Evolutionary conservation across 2,113 vertebrate genomes (phyloP).

Genomic region (Callocephalon fimbriatum): DNA sequence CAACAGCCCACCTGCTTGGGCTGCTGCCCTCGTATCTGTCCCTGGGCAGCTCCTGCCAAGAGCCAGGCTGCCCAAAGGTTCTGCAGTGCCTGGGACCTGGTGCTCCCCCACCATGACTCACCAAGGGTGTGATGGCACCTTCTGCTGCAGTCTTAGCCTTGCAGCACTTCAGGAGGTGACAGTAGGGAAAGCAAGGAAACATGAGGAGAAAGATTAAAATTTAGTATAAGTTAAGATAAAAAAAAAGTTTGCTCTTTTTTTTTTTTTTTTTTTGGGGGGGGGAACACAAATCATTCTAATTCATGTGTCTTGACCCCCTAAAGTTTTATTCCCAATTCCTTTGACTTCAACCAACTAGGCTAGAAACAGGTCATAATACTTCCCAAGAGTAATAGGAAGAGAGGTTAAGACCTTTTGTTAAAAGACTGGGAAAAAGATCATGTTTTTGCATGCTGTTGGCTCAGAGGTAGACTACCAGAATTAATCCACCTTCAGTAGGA

Average conservation of each 20-base stretch:
- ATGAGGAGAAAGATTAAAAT: neutral
- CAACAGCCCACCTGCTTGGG: accelerated
- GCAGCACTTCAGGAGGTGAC: neutral
- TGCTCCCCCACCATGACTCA: accelerated
- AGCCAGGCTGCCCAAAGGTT: accelerated
- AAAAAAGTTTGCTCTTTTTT: neutral
- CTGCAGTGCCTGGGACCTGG: accelerated
- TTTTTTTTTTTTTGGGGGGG: neutral
- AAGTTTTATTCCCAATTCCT: neutral
- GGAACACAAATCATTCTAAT: no score
- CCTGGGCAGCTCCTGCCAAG: accelerated
- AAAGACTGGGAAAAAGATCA: neutral
- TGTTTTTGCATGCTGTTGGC: neutral
- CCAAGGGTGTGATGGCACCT: neutral
- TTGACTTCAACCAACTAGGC: neutral
- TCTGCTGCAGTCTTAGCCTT: neutral
- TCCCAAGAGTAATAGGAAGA: neutral
- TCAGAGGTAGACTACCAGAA: neutral
- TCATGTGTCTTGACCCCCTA: neutral
- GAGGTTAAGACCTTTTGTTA: neutral
- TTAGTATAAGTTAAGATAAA: neutral
- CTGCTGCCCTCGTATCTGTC: neutral
- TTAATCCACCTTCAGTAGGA: neutral
- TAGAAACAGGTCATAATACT: neutral
- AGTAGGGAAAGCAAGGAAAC: neutral